Base-by-base conservation (phyloP, 2,888 invertebrate genomes). In the Chrysolina americana region DNA sequence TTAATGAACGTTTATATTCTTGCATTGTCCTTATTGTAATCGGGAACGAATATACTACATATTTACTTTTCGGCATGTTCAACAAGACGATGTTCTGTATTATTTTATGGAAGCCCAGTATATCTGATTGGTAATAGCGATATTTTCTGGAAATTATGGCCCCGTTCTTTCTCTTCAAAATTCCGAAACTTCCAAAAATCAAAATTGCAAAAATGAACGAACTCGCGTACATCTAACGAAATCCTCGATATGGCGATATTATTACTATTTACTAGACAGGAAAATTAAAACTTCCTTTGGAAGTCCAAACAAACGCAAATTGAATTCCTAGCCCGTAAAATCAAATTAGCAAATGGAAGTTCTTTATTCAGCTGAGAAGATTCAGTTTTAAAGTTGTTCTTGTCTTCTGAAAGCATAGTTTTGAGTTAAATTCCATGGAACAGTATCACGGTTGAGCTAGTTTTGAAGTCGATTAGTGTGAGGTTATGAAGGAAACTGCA, bases 1-100 rank as follows among this genome's bases (percentile, higher is more conserved):
- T 53, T 53, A 53, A 21, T 53, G 53, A 53, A 53, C 53, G 53
- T 53, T 53, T 53, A 53, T 53, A 53, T 53, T 53, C 53, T 53
- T 21, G 53, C 53, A 53, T 53, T 53, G 53, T 53, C 53, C 53
- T 23, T 53, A 53, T 23, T 53, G 53, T 53, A 53, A 53, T 53
- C 53, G 13, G 21, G 13, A 53, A 53, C 13, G 53, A 53, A 53
- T 19, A 53, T 21, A 53, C 53, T 53, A 53, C 53, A 23, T 53
- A 21, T 53, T 53, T 21, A 53, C 11, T 53, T 53, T 53, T 53
- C 53, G 53, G 53, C 13, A 10, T 53, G 53, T 53, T 21, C 53
- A 21, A 53, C 21, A 53, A 53, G 19, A 5, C 53, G 21, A 21
- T 53, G 21, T 53, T 53, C 11, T 21, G 53, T 53, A 53, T 53